These are phyloP conservation scores for Drosophila meridionalis DNA, from an alignment of 2,888 invertebrate species.

Conservation along the genomic window DNA sequence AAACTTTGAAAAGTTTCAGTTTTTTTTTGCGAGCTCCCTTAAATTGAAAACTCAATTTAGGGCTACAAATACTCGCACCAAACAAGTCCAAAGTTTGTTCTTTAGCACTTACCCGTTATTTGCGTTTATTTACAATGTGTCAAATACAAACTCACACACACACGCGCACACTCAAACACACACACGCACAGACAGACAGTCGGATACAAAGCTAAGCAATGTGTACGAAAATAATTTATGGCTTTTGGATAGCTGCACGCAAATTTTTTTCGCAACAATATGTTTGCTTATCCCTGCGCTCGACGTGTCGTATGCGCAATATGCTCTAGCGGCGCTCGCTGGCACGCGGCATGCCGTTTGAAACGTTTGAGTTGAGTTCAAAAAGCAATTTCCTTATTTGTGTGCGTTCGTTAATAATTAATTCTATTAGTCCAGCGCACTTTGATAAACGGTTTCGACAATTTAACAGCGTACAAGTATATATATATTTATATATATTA, in stretches of 20 bases:
- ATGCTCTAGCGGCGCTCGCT: constrained; percentile 55
- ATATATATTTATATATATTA: constrained; percentile 1
- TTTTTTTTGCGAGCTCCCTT: background rate
- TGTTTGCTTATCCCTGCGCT: constrained; percentile 61
- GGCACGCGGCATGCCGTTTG: constrained; percentile 41
- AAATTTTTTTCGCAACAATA: constrained; percentile 68
- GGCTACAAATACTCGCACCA: background rate
- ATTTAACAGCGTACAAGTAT: constrained; percentile 4
- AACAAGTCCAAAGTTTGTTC: background rate
- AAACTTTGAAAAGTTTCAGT: background rate
- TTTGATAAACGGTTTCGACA: constrained; percentile 34
- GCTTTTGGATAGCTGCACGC: constrained; percentile 47
- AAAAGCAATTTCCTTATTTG: constrained; percentile 68
- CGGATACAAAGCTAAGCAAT: constrained; percentile 12
- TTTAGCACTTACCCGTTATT: constrained; percentile 45
- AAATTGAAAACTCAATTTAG: constrained; percentile 16
- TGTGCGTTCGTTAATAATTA: constrained; percentile 51
- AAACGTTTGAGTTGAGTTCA: constrained; percentile 19
- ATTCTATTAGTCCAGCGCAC: constrained; percentile 46
- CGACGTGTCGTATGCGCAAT: constrained; percentile 80
- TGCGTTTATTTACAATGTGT: constrained; percentile 31
- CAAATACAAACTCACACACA: constrained; percentile 5
- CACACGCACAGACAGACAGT: background rate
- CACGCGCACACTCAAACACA: background rate
- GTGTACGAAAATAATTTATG: constrained; percentile 44